These are phyloP conservation scores for Ellobius talpinus DNA, from an alignment of 2,113 vertebrate genomes.

Conservation along the genomic window DNA sequence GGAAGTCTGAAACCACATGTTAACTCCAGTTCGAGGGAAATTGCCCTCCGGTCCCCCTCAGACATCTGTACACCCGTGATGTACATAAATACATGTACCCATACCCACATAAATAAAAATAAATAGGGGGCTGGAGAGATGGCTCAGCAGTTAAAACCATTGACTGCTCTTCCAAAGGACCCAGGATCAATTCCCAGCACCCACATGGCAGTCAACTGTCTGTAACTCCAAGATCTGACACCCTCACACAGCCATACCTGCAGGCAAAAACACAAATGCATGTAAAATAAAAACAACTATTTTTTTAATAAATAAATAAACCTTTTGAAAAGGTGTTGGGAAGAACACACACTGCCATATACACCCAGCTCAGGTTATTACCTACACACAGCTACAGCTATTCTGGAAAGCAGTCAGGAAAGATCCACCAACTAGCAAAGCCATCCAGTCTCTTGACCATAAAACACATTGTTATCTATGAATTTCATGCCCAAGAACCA, in stretches of 20 bases:
- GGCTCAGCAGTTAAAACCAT: background rate
- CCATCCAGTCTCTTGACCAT: background rate
- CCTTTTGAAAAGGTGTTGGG: background rate
- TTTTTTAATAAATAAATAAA: background rate
- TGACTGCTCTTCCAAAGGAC: background rate
- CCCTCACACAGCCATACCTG: background rate
- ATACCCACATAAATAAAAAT: background rate
- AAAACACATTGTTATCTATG: background rate
- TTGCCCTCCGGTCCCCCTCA: background rate
- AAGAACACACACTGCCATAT: background rate
- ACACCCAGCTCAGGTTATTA: rapidly evolving
- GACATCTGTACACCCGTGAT: background rate
- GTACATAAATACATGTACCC: background rate
- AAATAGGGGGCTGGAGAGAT: background rate
- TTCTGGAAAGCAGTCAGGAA: background rate
- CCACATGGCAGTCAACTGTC: background rate
- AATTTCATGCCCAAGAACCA: background rate
- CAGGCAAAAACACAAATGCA: background rate
- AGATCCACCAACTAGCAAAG: background rate
- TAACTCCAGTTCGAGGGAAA: background rate
- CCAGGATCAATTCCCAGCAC: background rate
- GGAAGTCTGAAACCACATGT: background rate
- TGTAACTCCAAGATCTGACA: background rate
- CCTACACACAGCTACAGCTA: background rate
- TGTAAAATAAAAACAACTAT: background rate